Base-by-base conservation (phyloP, 2,113 vertebrate species). In the Paralichthys olivaceus region DNA sequence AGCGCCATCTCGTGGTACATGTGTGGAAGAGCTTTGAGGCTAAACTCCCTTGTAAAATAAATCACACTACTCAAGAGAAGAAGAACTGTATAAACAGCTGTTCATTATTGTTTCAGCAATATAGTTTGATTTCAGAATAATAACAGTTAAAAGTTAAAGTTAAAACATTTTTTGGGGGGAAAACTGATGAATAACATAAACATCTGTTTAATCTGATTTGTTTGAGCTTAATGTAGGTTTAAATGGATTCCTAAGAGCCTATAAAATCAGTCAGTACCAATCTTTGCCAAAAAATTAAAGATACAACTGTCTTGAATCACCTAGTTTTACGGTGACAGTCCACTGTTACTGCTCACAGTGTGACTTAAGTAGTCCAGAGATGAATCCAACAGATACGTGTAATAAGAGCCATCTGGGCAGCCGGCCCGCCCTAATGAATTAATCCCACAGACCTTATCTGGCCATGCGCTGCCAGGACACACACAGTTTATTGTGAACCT, bases 1-100 rank as follows among this genome's bases (percentile, higher is more conserved):
- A 80, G 67, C 78, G 90, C 90, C 93, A 92, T 88, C 94, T 92
- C 49, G 61, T 87, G 94, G 93, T 59, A 51, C 0, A 1, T 4
- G 13, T 56, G 49, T 20, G 64, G 72, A 78, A 45, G 12, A 19
- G 5, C 25, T 29, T 22, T 43, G 0, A 60, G 25, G 22, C 34
- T 6, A 34, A 0, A 58, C 37, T 19, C 5, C 26, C 22, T 53
- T n/a, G 6, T 34, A 2, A 70, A 55, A 57, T 19, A 7, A 34
- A 9, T 53, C 3, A 61, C 23, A 60, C 58, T 54, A 25, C 5
- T 1, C 23, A 14, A 13, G 1, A 43, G 51, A 60, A 15, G 23
- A 57, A 56, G 62, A 43, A 11, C 23, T 51, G 6, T 60, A 20
- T 7, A 26, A 17, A 69, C 22, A 13, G 12, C 32, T 40, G 4